Evolutionary conservation across 2,797 vertebrate species (phyloP).

Genomic region (Amphiprion clarkii): DNA sequence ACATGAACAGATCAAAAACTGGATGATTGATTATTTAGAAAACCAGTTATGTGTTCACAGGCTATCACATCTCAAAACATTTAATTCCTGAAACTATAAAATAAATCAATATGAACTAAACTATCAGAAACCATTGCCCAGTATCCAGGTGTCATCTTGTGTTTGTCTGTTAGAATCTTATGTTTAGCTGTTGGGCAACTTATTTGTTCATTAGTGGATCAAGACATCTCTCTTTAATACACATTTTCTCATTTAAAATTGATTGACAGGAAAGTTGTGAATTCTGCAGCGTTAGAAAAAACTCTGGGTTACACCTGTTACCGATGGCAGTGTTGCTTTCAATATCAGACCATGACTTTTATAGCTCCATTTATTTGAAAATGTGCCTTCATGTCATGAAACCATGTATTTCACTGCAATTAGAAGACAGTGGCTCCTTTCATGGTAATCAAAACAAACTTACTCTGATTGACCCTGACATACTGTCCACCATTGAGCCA

Average conservation of each 20-base stretch:
- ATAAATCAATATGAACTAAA: neutral
- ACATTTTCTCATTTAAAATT: neutral
- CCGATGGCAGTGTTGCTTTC: neutral
- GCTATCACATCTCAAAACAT: neutral
- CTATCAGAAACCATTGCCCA: neutral
- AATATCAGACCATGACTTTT: constrained; percentile 1
- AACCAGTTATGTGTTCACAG: no score
- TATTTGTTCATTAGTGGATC: constrained; percentile 4
- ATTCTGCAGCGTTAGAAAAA: neutral
- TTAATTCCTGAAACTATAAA: neutral
- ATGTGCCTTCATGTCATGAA: constrained; percentile 8
- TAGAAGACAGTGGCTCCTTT: constrained; percentile 26
- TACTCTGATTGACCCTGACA: constrained; percentile 15
- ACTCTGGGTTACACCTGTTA: constrained; percentile 1
- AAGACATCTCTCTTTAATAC: neutral
- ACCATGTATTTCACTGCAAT: constrained; percentile 18
- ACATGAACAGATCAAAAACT: neutral
- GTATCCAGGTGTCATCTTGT: neutral
- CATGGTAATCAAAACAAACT: constrained; percentile 44
- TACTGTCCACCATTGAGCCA: constrained; percentile 11
- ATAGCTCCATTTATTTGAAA: constrained; percentile 25
- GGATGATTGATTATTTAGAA: no score
- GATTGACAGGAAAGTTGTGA: neutral
- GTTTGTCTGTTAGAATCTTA: neutral
- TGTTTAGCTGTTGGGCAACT: neutral